phyloP scores from a whole-genome alignment of 1,140 invertebrate genomes.

The Caerostris extrusa region DNA sequence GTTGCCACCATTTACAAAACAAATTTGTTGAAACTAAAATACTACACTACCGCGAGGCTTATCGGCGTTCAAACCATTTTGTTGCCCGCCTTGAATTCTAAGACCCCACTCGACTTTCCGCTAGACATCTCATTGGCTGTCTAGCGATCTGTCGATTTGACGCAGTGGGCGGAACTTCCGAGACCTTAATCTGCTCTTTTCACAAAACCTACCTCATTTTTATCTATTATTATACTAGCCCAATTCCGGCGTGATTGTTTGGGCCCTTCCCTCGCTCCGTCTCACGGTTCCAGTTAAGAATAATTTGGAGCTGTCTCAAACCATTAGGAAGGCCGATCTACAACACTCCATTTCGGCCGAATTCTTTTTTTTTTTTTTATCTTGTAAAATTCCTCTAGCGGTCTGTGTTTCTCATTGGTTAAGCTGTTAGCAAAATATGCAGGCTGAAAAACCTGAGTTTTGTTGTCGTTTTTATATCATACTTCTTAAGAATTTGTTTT shows the following conservation, averaged over 20 bases:
- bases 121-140: slow-evolving; percentile 25
- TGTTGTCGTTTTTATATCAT: neutral
- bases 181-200: slow-evolving; percentile 12
- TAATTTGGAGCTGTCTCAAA: neutral
- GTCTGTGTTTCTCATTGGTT: neutral
- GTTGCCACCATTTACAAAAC: neutral
- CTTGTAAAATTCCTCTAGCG: neutral
- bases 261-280: neutral
- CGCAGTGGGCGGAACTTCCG: slow-evolving; percentile 42
- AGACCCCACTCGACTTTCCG: slow-evolving; percentile 6
- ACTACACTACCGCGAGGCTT: neutral
- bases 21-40: neutral
- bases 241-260: neutral
- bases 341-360: neutral
- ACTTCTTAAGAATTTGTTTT: no score
- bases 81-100: neutral
- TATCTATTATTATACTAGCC: slow-evolving; percentile 42
- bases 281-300: neutral
- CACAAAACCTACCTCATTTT: slow-evolving; percentile 1
- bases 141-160: slow-evolving; percentile 42
- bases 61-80: neutral
- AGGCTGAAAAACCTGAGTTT: neutral
- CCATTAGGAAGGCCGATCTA: neutral
- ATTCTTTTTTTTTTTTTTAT: neutral
- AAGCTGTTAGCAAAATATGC: neutral